A percentile compares a stretch with the other conserved stretches of the same genome.
Evolutionary conservation across 2,797 vertebrate species (phyloP).

Genomic region (Crossoptilon crossoptilon): DNA sequence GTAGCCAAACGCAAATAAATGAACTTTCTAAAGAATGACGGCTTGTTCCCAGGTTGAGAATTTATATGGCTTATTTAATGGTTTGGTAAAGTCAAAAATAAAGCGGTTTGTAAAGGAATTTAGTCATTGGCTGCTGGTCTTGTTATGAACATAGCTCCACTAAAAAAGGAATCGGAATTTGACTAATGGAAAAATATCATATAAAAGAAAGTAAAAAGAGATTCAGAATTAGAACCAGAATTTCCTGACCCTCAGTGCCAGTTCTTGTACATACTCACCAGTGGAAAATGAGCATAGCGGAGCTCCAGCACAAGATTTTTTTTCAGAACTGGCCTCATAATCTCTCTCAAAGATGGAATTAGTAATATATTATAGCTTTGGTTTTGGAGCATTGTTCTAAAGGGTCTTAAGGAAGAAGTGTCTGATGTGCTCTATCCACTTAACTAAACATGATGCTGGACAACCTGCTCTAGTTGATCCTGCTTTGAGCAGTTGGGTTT

Average conservation of each 20-base stretch:
- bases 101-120: conserved; percentile 64
- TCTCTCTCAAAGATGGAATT: neutral
- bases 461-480: no score
- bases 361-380: neutral
- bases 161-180: conserved; percentile 55
- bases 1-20: conserved; percentile 38
- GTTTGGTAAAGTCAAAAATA: conserved; percentile 67
- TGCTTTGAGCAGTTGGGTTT: neutral
- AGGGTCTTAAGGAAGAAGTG: neutral
- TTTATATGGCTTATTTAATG: conserved; percentile 56
- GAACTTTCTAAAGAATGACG: conserved; percentile 57
- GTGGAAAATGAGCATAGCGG: neutral
- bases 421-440: neutral
- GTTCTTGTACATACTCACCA: conserved; percentile 8
- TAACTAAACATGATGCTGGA: no score
- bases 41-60: conserved; percentile 62
- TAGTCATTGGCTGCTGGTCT: conserved; percentile 35
- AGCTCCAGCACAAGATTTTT: neutral
- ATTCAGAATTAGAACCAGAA: conserved; percentile 33
- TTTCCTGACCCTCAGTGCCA: neutral
- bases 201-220: conserved; percentile 37
- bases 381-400: neutral
- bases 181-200: conserved; percentile 55
- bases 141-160: conserved; percentile 45
- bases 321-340: neutral